Evolutionary conservation across 2,113 vertebrate species (phyloP).

Genomic region (Pungitius pungitius): DNA sequence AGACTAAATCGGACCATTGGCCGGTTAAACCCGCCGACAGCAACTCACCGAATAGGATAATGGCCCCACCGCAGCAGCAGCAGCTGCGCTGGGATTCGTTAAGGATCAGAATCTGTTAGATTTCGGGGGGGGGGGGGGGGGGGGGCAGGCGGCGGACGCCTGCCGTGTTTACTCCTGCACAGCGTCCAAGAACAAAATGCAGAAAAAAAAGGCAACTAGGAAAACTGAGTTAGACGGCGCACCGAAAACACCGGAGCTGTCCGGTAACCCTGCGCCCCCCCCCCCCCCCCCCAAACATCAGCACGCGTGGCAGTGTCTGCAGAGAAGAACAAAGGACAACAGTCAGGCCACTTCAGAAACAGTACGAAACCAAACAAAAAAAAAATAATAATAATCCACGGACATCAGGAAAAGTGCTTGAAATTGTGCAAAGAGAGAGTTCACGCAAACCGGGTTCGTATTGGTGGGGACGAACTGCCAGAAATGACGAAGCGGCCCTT

Average conservation of each 20-base stretch:
- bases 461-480: slow-evolving; percentile 30
- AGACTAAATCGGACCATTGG: slow-evolving; percentile 35
- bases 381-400: slow-evolving; percentile 37
- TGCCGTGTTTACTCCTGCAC: slow-evolving; percentile 14
- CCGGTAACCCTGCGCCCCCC: slow-evolving; percentile 13
- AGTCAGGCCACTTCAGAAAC: slow-evolving; percentile 50
- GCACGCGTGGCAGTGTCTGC: slow-evolving; percentile 60
- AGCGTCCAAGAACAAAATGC: slow-evolving; percentile 32
- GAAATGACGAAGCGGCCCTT: slow-evolving; percentile 9
- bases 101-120: not conserved
- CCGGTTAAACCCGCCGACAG: slow-evolving; percentile 23
- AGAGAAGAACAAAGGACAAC: slow-evolving; percentile 45
- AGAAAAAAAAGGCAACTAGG: slow-evolving; percentile 61
- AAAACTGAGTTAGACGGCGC: slow-evolving; percentile 52
- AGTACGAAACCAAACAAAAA: not conserved
- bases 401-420: slow-evolving; percentile 80
- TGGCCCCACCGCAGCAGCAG: not conserved
- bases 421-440: slow-evolving; percentile 76
- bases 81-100: not conserved
- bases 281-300: not conserved
- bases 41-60: slow-evolving; percentile 1
- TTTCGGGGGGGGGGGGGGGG: slow-evolving; percentile 17
- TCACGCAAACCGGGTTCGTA: slow-evolving; percentile 15
- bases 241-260: slow-evolving; percentile 37
- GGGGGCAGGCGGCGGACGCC: slow-evolving; percentile 25